Evolutionary conservation across 2,888 invertebrate genomes (phyloP).

Genomic region (Anagyrus pseudococci): DNA sequence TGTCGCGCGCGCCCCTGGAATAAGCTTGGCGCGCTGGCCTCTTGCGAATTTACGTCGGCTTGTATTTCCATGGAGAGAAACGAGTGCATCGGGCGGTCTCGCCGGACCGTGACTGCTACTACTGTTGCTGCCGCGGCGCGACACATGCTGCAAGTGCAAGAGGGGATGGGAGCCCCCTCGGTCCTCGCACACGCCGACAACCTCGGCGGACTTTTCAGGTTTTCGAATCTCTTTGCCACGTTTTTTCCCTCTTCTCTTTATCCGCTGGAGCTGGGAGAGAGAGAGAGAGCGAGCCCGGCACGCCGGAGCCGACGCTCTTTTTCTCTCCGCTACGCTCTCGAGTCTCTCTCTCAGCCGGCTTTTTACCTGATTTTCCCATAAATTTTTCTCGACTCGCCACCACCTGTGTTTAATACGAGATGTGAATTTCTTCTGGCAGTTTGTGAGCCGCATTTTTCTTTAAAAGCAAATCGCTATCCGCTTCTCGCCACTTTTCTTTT

Average conservation of each 20-base stretch:
- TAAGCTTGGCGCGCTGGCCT: constrained; percentile 40
- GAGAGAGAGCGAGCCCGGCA: too few relatives aligned
- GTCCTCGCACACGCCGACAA: not conserved
- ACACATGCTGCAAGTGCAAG: constrained; percentile 19
- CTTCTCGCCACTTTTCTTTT: not conserved
- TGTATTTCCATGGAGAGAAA: constrained; percentile 45
- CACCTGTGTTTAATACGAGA: constrained; percentile 22
- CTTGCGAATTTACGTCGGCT: constrained; percentile 44
- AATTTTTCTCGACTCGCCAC: constrained; percentile 15
- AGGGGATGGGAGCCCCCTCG: not conserved
- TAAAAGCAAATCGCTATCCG: not conserved
- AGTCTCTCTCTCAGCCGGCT: not conserved
- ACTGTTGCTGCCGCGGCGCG: constrained; percentile 7
- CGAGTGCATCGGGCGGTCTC: constrained; percentile 35
- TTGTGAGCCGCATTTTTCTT: constrained; percentile 1
- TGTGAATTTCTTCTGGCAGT: constrained; percentile 17
- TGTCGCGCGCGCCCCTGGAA: constrained; percentile 37
- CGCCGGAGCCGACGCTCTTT: not conserved
- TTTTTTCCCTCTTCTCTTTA: constrained; percentile 14
- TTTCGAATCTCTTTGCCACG: constrained; percentile 30
- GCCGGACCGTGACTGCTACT: constrained; percentile 32
- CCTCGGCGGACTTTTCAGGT: constrained; percentile 16
- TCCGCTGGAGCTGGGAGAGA: constrained; percentile 13
- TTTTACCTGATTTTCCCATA: constrained; percentile 30
- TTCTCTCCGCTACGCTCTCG: not conserved